phyloP scores from a whole-genome alignment of 2,797 vertebrate species.

The Acomys russatus region DNA sequence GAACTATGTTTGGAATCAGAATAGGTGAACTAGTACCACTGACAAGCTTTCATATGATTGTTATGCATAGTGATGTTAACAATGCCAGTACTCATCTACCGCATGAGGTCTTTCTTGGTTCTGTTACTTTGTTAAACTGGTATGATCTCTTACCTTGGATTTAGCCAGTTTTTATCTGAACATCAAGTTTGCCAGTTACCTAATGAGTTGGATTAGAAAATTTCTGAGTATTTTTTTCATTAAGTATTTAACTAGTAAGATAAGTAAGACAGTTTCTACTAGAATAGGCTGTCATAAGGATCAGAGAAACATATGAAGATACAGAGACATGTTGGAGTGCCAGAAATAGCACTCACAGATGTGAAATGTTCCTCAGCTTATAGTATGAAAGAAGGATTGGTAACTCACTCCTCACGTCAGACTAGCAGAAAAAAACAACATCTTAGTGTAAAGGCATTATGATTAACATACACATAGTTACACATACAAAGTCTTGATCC shows the following conservation, averaged over 20 bases:
- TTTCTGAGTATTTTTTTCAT: background rate
- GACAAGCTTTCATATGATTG: background rate
- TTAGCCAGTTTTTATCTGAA: background rate
- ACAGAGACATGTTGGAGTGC: too few relatives aligned
- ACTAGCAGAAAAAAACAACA: background rate
- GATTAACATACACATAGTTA: background rate
- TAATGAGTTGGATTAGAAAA: background rate
- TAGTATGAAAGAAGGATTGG: background rate
- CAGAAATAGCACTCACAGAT: background rate
- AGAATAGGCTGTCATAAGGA: background rate
- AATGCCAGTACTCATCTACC: fast-evolving
- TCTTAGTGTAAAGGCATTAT: background rate
- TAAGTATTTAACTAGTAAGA: constrained; percentile 10
- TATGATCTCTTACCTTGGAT: background rate
- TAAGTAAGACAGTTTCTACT: background rate
- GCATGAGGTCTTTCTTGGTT: background rate
- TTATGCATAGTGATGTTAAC: background rate
- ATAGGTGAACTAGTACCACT: background rate
- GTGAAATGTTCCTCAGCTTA: background rate
- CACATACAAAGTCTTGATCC: background rate
- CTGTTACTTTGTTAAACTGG: background rate
- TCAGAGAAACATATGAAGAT: background rate
- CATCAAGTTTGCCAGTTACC: background rate
- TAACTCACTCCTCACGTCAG: background rate
- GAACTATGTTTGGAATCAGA: background rate